phyloP scores from a whole-genome alignment of 1,140 invertebrate genomes.

The Dreissena polymorpha region DNA sequence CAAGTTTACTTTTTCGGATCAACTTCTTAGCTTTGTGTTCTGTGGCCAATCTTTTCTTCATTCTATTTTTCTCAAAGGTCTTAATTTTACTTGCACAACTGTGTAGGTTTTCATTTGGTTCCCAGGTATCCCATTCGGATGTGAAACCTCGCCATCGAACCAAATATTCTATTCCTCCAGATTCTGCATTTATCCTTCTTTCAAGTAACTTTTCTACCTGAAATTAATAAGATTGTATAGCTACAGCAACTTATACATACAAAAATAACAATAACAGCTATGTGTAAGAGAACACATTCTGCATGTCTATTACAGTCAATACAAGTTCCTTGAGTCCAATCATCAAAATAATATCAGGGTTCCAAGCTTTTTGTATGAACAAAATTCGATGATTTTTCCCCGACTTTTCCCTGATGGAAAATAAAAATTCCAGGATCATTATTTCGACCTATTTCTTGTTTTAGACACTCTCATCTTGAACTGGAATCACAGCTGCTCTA shows the following conservation, averaged over 20 bases:
- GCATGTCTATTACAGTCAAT: too few species aligned
- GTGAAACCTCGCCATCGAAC: conserved; percentile 70
- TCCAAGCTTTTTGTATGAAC: too few species aligned
- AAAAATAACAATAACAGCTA: background rate
- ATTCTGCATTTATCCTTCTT: background rate
- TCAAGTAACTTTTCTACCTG: conserved; percentile 67
- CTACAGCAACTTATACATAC: too few species aligned
- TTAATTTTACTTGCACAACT: conserved; percentile 59
- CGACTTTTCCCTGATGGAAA: too few species aligned
- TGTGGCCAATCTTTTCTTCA: conserved; percentile 16
- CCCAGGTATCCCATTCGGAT: conserved; percentile 70
- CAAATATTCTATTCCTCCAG: conserved; percentile 58
- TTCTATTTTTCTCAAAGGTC: conserved; percentile 59
- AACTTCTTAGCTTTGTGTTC: conserved; percentile 54
- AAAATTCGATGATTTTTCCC: too few species aligned
- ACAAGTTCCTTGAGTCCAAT: too few species aligned
- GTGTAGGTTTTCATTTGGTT: conserved; percentile 64
- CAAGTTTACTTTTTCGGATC: conserved; percentile 56
- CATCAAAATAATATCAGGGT: too few species aligned
- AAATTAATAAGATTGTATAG: conserved; percentile 26
- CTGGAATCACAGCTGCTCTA: too few species aligned
- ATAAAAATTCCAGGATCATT: too few species aligned
- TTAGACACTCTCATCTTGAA: too few species aligned
- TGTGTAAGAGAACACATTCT: too few species aligned
- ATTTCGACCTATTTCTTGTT: too few species aligned